Evolutionary conservation across 92 coral and sea anemone genomes (phyloP).

Genomic region (Desmophyllum pertusum): DNA sequence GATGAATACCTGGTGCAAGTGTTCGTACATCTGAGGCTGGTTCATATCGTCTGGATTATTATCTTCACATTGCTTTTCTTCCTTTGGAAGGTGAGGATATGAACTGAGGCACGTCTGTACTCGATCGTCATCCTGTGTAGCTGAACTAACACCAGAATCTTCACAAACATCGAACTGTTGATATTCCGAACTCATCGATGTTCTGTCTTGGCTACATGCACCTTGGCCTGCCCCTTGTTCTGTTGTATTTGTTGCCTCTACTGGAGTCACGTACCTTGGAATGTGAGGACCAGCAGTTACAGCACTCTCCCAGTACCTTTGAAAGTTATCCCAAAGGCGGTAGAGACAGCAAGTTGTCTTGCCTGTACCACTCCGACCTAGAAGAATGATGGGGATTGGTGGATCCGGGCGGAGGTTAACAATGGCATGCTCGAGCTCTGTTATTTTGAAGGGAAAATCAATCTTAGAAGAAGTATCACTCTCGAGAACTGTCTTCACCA

Average conservation of each 20-base stretch:
- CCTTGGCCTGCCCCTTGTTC: neutral
- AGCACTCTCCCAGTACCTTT: constrained; percentile 82
- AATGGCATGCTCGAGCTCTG: constrained; percentile 91
- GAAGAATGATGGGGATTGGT: constrained; percentile 72
- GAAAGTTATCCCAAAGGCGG: constrained; percentile 86
- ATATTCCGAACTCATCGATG: neutral
- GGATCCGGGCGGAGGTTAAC: constrained; percentile 75
- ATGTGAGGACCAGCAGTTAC: constrained; percentile 85
- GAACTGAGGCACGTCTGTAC: neutral
- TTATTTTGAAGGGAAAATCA: constrained; percentile 89
- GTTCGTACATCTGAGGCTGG: constrained; percentile 57
- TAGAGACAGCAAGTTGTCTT: constrained; percentile 96
- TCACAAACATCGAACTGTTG: neutral
- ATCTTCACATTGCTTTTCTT: neutral
- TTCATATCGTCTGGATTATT: constrained; percentile 4
- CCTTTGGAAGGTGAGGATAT: neutral
- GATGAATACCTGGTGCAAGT: constrained; percentile 91
- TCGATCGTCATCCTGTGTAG: neutral
- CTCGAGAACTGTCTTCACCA: constrained; percentile 79
- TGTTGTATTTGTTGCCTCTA: neutral
- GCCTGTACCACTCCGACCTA: constrained; percentile 98
- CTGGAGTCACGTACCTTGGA: constrained; percentile 54
- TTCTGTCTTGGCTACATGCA: neutral
- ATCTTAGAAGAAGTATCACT: constrained; percentile 45
- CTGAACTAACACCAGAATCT: neutral